Percentiles rank a stretch among this genome's conserved stretches.
Conservation (phyloP, 2,113 vertebrate species). For the Pelvicachromis taeniatus region DNA sequence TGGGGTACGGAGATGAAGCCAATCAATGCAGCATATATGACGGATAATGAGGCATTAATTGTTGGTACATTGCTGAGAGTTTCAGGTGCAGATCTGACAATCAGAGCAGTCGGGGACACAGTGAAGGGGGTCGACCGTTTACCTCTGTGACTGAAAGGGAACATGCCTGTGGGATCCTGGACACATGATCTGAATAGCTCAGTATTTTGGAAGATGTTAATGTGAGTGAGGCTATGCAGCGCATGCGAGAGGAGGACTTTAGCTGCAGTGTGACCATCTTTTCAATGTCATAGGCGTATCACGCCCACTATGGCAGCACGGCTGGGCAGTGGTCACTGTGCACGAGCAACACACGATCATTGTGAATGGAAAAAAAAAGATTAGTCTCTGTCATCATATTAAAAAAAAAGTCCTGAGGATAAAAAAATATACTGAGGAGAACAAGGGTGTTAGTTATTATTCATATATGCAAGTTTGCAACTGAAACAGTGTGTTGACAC, state of each 20-base stretch:
- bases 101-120: background rate
- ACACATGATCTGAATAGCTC: constrained; percentile 46
- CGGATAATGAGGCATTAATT: constrained; percentile 52
- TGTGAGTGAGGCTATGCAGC: background rate
- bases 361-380: background rate
- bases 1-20: constrained; percentile 12
- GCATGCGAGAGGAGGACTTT: background rate
- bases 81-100: constrained; percentile 13
- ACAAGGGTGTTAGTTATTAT: background rate
- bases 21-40: constrained; percentile 46
- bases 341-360: background rate
- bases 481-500: background rate
- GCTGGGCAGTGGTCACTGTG: background rate
- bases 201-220: constrained; percentile 58
- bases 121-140: background rate
- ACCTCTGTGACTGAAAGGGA: constrained; percentile 21
- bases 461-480: background rate
- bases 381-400: background rate
- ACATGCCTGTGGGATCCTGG: constrained; percentile 28
- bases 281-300: constrained; percentile 3
- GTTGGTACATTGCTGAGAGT: background rate
- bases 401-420: background rate
- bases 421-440: background rate
- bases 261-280: background rate
- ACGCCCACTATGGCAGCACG: background rate